phyloP scores from a whole-genome alignment of 2,888 invertebrate species.

The Selenia dentaria region DNA sequence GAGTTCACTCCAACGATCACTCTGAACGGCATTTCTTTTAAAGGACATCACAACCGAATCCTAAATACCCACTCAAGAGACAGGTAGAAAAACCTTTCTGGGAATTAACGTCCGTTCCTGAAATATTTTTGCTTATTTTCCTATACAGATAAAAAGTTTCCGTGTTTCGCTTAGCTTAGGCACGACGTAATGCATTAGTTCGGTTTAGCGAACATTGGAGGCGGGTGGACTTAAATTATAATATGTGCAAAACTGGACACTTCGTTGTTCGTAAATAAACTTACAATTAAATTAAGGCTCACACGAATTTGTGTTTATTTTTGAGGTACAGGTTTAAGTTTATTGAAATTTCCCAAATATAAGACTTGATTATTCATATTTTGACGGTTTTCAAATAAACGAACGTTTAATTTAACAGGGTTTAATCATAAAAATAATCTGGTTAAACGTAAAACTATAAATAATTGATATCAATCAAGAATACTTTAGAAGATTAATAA shows the following conservation, averaged over 20 bases:
- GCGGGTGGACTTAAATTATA: constrained; percentile 23
- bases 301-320: too few species aligned
- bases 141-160: constrained; percentile 13
- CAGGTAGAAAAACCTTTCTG: constrained; percentile 20
- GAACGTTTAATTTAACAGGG: too few species aligned
- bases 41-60: constrained; percentile 9
- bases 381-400: too few species aligned
- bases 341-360: too few species aligned
- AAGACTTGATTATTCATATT: too few species aligned
- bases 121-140: constrained; percentile 22
- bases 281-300: too few species aligned
- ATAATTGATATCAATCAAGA: too few species aligned
- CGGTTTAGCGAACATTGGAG: constrained; percentile 12
- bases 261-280: not conserved
- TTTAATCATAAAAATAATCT: too few species aligned
- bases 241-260: constrained; percentile 5
- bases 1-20: constrained; percentile 4
- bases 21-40: constrained; percentile 1
- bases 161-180: not conserved
- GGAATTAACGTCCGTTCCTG: constrained; percentile 16
- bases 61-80: constrained; percentile 19
- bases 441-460: too few species aligned
- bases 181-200: constrained; percentile 2
- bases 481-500: too few species aligned
- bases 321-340: too few species aligned